Conservation (phyloP, 2,113 vertebrate species). For the Cathartes aura region DNA sequence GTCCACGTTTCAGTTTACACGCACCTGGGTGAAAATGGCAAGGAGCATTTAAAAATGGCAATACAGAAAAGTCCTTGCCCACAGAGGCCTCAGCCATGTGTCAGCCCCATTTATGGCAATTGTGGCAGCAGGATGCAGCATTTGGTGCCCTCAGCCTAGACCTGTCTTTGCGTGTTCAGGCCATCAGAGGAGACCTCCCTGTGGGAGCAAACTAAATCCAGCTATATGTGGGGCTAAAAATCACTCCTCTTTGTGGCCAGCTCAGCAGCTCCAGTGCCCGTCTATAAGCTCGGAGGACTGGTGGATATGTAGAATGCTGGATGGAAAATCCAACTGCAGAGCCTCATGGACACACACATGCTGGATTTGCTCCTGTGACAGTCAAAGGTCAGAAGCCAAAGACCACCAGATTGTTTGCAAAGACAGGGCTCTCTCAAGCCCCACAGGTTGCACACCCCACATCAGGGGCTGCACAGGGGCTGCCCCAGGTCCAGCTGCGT, state of each 20-base stretch:
- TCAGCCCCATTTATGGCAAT: background rate
- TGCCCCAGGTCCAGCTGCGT: background rate
- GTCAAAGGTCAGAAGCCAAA: background rate
- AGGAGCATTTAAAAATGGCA: background rate
- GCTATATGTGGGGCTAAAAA: background rate
- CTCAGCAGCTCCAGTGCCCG: background rate
- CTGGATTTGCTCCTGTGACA: background rate
- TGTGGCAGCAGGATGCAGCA: background rate
- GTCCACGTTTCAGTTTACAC: background rate
- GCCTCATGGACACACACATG: fast-evolving
- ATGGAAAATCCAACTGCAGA: background rate
- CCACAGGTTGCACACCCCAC: background rate
- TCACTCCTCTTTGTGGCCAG: background rate
- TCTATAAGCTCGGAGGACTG: background rate
- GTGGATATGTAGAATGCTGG: fast-evolving
- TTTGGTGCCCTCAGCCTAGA: background rate
- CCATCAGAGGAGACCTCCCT: background rate
- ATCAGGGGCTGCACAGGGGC: background rate
- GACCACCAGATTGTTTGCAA: background rate
- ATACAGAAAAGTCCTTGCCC: background rate
- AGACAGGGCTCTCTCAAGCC: background rate
- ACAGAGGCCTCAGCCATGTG: background rate
- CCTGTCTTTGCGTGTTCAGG: background rate
- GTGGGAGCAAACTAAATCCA: background rate
- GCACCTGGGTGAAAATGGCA: background rate